phyloP scores from a whole-genome alignment of 2,888 invertebrate species.

The Trilocha varians region DNA sequence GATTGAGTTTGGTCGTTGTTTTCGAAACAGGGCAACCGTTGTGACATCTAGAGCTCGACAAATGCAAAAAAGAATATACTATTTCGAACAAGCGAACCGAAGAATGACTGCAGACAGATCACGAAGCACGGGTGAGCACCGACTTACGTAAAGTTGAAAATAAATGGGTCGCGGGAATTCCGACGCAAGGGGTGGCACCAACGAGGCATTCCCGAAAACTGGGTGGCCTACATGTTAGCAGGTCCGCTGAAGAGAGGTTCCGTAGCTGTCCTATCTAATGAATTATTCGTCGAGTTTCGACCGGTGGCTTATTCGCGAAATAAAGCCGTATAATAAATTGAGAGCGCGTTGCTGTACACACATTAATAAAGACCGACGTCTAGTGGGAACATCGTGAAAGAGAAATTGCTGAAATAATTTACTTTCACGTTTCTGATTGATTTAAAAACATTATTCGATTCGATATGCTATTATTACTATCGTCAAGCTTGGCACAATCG shows the following conservation, averaged over 20 bases:
- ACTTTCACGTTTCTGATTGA: background rate
- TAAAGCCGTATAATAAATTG: background rate
- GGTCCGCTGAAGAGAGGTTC: background rate
- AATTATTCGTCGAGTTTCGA: background rate
- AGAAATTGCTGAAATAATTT: background rate
- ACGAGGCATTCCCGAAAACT: conserved; percentile 1
- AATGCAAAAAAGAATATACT: conserved; percentile 2
- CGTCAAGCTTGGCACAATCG: no score
- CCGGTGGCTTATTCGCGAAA: background rate
- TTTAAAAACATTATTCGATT: background rate
- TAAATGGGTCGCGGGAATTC: conserved; percentile 49
- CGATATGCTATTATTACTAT: background rate
- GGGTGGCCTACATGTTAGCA: background rate
- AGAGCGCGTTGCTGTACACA: background rate
- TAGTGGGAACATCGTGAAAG: background rate
- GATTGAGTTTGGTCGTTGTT: background rate
- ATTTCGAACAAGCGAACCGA: background rate
- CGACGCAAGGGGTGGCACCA: conserved; percentile 14
- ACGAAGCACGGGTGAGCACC: conserved; percentile 11
- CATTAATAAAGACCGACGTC: background rate
- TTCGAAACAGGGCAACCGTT: background rate
- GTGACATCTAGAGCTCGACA: background rate
- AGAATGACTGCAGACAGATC: conserved; percentile 18
- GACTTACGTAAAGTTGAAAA: conserved; percentile 43
- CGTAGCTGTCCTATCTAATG: background rate